phyloP scores from a whole-genome alignment of 2,797 vertebrate genomes.

The Tragopan temminckii region DNA sequence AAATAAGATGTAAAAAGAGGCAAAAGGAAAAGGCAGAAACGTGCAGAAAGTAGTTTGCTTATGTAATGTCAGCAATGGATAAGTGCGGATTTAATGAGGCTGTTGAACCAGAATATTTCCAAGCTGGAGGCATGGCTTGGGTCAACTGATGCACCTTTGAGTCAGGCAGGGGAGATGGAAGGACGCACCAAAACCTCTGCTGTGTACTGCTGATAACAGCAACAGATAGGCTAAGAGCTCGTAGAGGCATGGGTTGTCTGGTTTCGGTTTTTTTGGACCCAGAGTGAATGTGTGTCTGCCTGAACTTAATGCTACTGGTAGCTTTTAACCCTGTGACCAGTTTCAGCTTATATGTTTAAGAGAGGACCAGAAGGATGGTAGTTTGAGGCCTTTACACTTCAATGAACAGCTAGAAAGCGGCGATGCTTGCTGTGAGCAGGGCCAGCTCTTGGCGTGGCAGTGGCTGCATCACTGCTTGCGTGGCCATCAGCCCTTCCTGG shows the following conservation, averaged over 20 bases:
- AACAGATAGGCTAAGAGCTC: not conserved
- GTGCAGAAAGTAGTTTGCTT: not conserved
- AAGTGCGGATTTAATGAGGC: not conserved
- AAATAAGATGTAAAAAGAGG: not conserved
- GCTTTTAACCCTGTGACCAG: not conserved
- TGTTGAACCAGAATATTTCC: not conserved
- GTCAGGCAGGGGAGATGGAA: not conserved
- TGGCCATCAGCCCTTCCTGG: not conserved
- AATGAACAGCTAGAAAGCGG: not conserved
- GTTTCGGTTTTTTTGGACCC: not conserved
- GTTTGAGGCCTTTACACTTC: not conserved
- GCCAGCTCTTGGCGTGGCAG: not conserved
- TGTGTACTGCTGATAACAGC: not conserved
- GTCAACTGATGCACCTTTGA: not conserved
- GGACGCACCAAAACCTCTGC: not conserved
- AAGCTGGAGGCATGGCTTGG: not conserved
- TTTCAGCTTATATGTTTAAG: not conserved
- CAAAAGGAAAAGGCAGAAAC: constrained; percentile 9
- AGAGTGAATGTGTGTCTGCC: not conserved
- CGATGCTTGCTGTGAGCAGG: not conserved
- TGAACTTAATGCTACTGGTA: not conserved
- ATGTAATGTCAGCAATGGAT: not conserved
- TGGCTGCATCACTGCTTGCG: not conserved
- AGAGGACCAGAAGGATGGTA: not conserved
- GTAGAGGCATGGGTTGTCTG: not conserved